These are phyloP conservation scores for Dryoscopus gambensis DNA, from an alignment of 2,113 vertebrate species.

Conservation along the genomic window DNA sequence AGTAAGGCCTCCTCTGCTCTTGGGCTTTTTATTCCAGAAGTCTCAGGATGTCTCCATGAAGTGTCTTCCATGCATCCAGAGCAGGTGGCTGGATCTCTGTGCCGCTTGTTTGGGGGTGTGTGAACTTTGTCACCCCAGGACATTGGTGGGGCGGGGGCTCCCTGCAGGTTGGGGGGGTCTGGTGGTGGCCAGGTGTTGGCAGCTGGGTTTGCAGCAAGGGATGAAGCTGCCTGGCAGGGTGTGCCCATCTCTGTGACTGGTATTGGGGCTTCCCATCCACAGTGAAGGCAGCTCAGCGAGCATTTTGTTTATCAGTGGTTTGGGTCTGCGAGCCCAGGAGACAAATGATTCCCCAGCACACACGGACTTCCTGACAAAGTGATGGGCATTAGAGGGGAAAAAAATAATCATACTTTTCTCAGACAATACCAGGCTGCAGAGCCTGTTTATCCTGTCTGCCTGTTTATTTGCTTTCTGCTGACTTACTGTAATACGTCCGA, in stretches of 20 bases:
- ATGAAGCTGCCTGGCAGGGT: too few relatives aligned
- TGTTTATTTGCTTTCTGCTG: slow-evolving; percentile 28
- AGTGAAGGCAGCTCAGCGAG: neutral
- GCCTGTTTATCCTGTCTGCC: slow-evolving; percentile 8
- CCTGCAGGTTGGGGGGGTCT: too few relatives aligned
- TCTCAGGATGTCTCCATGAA: neutral
- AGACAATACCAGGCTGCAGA: neutral
- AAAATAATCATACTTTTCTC: neutral
- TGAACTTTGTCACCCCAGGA: neutral
- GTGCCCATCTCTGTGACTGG: neutral
- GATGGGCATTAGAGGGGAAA: neutral
- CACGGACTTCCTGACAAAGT: neutral
- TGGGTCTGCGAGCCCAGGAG: neutral
- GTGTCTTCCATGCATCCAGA: fast-evolving
- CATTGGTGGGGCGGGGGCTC: fast-evolving
- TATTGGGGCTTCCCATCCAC: neutral
- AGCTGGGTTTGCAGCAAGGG: neutral
- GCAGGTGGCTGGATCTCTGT: neutral
- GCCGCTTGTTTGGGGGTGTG: fast-evolving
- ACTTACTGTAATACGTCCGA: neutral
- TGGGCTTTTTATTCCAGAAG: neutral
- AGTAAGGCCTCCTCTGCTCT: neutral
- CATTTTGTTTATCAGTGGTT: neutral
- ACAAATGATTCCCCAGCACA: neutral
- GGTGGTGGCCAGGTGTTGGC: neutral